Base-by-base conservation (phyloP, 2,888 invertebrate species). In the Nephrotoma appendiculata region DNA sequence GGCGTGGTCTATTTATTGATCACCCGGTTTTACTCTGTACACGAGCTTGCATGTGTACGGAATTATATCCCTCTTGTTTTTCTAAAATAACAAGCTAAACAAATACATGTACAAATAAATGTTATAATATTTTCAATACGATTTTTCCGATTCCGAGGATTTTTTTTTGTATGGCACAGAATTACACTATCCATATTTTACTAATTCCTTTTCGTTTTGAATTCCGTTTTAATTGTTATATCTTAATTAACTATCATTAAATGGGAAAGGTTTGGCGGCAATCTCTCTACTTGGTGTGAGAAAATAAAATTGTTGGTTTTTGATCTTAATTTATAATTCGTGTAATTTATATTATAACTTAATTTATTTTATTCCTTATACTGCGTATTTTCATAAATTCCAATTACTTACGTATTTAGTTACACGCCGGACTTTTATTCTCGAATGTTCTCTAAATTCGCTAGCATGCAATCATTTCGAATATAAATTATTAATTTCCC, bases 1-100 rank as follows among this genome's bases (percentile, higher is more conserved):
- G 84, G 84, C 84, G 84, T 84, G 84, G 84, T 84, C 15, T 84
- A 84, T 84, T 84, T 84, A 84, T 42, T 84, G 42, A 42, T 84
- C 84, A 84, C 84, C 84, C 84, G 41, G 84, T 84, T 71, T 71
- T 71, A 71, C 71, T 31, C 71, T 31, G 31, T 31, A 71, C 71
- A 71, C 19, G 31, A 71, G 71, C 31, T 71, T 71, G 71, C 31
- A 31, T 44, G 44, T 44, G 71, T 9, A 11, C 4, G 19, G 7
- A 9, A 31, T 71, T 31, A 44, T 9, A 6, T 19, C 71, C 71
- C 42, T 42, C 43, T 15, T 42, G 3, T 84, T 84, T 12, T 84
- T 42, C n/a, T 42, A 42, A 42, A 84, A 42, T 42, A 84, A 42
- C n/a, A 42, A 42, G 42, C 12, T 84, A 42, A 84, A 84, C 42